Conservation (phyloP, 1,140 invertebrate species). For the Scaptomyza hsui region DNA sequence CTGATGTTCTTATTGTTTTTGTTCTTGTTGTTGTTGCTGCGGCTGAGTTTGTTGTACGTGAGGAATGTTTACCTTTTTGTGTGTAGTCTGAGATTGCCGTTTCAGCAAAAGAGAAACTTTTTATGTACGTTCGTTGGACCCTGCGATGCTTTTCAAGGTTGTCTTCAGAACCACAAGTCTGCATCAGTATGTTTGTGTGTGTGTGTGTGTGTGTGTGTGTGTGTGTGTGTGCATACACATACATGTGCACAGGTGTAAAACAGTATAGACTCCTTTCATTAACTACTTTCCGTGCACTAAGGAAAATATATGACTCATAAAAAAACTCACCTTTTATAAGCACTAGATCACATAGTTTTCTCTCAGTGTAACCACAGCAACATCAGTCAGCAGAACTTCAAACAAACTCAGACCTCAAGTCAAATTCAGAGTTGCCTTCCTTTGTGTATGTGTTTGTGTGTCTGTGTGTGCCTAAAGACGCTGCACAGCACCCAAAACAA, state of each 20-base stretch:
- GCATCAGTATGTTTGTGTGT: constrained; percentile 6
- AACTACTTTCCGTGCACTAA: constrained; percentile 54
- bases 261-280: constrained; percentile 67
- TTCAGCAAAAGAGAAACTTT: constrained; percentile 51
- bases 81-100: constrained; percentile 50
- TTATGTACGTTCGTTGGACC: constrained; percentile 79
- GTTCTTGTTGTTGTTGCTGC: constrained; percentile 19
- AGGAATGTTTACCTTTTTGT: constrained; percentile 55
- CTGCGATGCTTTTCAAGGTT: constrained; percentile 74
- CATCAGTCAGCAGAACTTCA: constrained; percentile 70
- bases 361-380: background rate
- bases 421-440: constrained; percentile 28
- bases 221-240: background rate
- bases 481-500: background rate
- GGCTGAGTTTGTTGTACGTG: constrained; percentile 45
- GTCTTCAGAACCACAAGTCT: constrained; percentile 48
- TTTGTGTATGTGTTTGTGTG: constrained; percentile 20
- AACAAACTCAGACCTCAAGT: constrained; percentile 52
- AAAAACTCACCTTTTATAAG: too few species aligned
- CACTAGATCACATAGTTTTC: background rate
- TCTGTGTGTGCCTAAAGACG: background rate
- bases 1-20: constrained; percentile 6
- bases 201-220: background rate
- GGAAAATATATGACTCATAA: constrained; percentile 18
- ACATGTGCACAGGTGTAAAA: constrained; percentile 20